Conservation (phyloP, 1,140 invertebrate species). For the Agraylea sexmaculata region DNA sequence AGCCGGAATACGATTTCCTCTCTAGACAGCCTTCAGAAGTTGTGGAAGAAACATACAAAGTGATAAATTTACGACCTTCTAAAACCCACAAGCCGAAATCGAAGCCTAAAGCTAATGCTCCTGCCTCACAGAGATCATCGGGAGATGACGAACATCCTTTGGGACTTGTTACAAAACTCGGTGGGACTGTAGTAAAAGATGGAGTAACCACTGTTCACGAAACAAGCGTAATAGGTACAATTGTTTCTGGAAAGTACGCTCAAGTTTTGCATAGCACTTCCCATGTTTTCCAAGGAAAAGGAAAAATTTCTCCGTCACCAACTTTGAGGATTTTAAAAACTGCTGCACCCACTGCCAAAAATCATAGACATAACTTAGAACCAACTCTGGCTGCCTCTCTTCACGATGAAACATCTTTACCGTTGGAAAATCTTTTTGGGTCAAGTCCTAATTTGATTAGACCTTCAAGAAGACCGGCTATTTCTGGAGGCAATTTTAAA, state of each 20-base stretch:
- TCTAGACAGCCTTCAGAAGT: slow-evolving; percentile 70
- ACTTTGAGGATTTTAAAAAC: slow-evolving; percentile 61
- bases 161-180: slow-evolving; percentile 66
- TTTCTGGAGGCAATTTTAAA: slow-evolving; percentile 33
- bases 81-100: slow-evolving; percentile 36
- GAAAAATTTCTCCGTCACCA: slow-evolving; percentile 52
- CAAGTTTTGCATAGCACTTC: slow-evolving; percentile 68
- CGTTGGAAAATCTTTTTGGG: slow-evolving; percentile 35
- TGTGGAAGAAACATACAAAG: slow-evolving; percentile 59
- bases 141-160: slow-evolving; percentile 51
- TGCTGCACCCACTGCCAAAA: slow-evolving; percentile 47
- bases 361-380: slow-evolving; percentile 43
- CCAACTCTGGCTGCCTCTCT: slow-evolving; percentile 45
- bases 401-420: slow-evolving; percentile 42
- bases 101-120: slow-evolving; percentile 33
- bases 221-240: slow-evolving; percentile 78
- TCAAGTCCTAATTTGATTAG: slow-evolving; percentile 35
- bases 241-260: slow-evolving; percentile 77
- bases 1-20: slow-evolving; percentile 72
- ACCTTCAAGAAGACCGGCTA: slow-evolving; percentile 40
- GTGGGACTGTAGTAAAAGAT: slow-evolving; percentile 71
- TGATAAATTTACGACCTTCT: slow-evolving; percentile 42
- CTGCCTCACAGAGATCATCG: slow-evolving; percentile 27
- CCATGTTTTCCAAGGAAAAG: slow-evolving; percentile 36
- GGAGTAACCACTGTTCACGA: slow-evolving; percentile 75